Evolutionary conservation across 2,888 invertebrate genomes (phyloP).

Genomic region (Drosophila sordidula): DNA sequence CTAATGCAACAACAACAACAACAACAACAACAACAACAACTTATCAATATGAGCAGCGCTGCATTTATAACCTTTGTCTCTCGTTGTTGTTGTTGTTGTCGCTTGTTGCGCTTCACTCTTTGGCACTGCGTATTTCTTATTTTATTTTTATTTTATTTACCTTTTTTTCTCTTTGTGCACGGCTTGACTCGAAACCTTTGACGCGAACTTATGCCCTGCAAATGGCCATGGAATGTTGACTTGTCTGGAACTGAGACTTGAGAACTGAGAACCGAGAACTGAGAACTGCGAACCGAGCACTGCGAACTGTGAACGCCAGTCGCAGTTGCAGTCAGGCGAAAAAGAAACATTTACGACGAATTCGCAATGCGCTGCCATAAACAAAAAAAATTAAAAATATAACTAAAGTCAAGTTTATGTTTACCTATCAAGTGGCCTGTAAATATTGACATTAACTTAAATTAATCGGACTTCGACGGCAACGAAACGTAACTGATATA

Average conservation of each 20-base stretch:
- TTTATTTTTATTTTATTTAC: slow-evolving; percentile 23
- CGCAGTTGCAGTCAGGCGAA: slow-evolving; percentile 35
- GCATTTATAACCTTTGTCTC: slow-evolving; percentile 67
- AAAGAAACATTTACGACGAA: slow-evolving; percentile 27
- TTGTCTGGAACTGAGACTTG: slow-evolving; percentile 61
- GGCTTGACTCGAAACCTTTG: slow-evolving; percentile 75
- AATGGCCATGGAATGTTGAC: slow-evolving; percentile 79
- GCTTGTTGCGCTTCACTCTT: slow-evolving; percentile 62
- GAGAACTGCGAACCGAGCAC: slow-evolving; percentile 35
- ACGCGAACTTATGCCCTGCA: slow-evolving; percentile 83
- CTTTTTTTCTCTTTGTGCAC: slow-evolving; percentile 17
- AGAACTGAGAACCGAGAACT: slow-evolving; percentile 43
- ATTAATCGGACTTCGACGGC: not conserved
- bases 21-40: slow-evolving; percentile 41
- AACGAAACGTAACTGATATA: not conserved
- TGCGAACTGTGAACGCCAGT: slow-evolving; percentile 30
- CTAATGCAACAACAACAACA: slow-evolving; percentile 50
- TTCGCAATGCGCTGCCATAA: slow-evolving; percentile 36
- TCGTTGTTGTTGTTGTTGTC: slow-evolving; percentile 32
- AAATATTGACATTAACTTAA: slow-evolving; percentile 17
- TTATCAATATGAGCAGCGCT: slow-evolving; percentile 70
- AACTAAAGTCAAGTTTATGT: slow-evolving; percentile 5
- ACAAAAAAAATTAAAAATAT: not conserved
- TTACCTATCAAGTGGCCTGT: not conserved
- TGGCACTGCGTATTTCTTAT: slow-evolving; percentile 49